Evolutionary conservation across 2,888 invertebrate genomes (phyloP).

Genomic region (Caenorhabditis wallacei): DNA sequence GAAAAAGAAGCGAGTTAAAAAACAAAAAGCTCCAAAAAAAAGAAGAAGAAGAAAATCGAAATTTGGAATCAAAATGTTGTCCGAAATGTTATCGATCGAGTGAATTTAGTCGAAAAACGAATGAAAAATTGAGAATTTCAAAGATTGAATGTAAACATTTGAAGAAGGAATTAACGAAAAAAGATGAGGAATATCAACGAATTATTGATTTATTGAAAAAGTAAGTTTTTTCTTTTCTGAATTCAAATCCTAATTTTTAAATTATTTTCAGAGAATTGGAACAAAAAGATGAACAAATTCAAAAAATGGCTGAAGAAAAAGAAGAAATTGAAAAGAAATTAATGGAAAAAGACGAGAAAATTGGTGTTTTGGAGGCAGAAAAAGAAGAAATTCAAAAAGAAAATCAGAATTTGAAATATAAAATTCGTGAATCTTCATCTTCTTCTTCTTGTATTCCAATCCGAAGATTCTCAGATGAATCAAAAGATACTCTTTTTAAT

Average conservation of each 20-base stretch:
- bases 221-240: too few relatives aligned
- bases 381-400: background rate
- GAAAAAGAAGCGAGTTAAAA: background rate
- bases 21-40: background rate
- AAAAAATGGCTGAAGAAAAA: too few relatives aligned
- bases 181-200: too few relatives aligned
- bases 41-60: background rate
- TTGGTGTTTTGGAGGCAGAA: background rate
- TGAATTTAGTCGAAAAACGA: background rate
- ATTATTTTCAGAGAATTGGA: too few relatives aligned
- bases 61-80: background rate
- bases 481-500: background rate
- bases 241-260: too few relatives aligned
- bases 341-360: background rate
- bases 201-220: background rate
- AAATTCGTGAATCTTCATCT: too few relatives aligned
- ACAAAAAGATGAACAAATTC: too few relatives aligned
- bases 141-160: background rate
- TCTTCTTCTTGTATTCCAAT: background rate
- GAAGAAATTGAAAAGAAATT: background rate
- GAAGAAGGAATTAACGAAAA: background rate
- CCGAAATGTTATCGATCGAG: conserved; percentile 1
- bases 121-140: background rate
- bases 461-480: background rate
- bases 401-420: too few relatives aligned